Evolutionary conservation across 2,888 invertebrate species (phyloP).

Genomic region (Ariolimax columbianus): DNA sequence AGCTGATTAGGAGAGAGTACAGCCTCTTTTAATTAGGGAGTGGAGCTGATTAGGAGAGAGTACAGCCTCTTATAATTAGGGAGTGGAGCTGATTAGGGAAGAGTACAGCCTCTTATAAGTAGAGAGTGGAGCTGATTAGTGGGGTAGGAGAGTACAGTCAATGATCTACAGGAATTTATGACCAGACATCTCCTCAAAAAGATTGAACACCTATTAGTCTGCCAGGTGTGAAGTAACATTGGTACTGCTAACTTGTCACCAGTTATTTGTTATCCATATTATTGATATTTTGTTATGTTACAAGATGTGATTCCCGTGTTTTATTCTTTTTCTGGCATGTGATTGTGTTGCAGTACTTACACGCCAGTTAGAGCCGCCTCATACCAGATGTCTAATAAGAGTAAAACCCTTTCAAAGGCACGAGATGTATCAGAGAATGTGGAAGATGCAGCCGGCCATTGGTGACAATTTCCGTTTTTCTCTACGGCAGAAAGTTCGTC

Average conservation of each 20-base stretch:
- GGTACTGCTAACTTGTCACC: too few relatives aligned
- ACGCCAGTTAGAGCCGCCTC: constrained; percentile 63
- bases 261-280: constrained; percentile 2
- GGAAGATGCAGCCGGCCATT: constrained; percentile 73
- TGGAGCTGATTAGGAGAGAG: too few relatives aligned
- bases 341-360: constrained; percentile 18
- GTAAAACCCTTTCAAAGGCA: constrained; percentile 73
- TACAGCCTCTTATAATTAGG: too few relatives aligned
- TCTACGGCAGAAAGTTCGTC: constrained; percentile 76
- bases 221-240: too few relatives aligned
- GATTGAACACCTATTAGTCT: background rate
- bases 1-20: too few relatives aligned
- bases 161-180: too few relatives aligned
- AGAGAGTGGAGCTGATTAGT: too few relatives aligned
- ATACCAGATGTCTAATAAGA: constrained; percentile 71
- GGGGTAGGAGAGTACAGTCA: too few relatives aligned
- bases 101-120: too few relatives aligned
- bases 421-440: constrained; percentile 74
- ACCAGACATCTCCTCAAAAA: background rate
- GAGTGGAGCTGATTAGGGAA: too few relatives aligned
- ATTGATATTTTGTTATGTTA: background rate
- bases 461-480: constrained; percentile 76
- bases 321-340: background rate
- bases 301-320: background rate
- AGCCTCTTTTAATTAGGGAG: too few relatives aligned